phyloP scores from a whole-genome alignment of 2,888 invertebrate genomes.

The Gymnosoma rotundatum region DNA sequence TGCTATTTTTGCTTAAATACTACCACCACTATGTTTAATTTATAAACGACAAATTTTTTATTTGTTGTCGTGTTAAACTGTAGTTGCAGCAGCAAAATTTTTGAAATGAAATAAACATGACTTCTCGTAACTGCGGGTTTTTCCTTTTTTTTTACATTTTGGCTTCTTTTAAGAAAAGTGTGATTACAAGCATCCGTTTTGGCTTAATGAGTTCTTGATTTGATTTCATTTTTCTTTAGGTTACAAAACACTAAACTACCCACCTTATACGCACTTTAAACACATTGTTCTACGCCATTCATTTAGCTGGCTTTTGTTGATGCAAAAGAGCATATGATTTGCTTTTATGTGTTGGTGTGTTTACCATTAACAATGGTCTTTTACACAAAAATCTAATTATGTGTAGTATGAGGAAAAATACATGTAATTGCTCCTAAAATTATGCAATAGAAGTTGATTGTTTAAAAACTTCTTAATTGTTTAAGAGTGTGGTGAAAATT shows the following conservation, averaged over 20 bases:
- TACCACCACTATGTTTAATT: conserved; percentile 37
- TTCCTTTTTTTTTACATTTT: conserved; percentile 31
- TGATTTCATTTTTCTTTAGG: conserved; percentile 77
- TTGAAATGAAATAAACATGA: conserved; percentile 73
- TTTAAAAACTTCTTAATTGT: background rate
- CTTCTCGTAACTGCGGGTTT: conserved; percentile 66
- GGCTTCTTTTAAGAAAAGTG: conserved; percentile 75
- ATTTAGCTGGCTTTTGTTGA: conserved; percentile 59
- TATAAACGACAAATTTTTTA: conserved; percentile 75
- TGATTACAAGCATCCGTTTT: conserved; percentile 79
- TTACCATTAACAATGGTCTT: conserved; percentile 47
- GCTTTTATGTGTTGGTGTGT: conserved; percentile 25
- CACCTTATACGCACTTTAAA: conserved; percentile 69
- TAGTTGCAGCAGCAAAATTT: conserved; percentile 65
- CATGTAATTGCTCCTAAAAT: conserved; percentile 61
- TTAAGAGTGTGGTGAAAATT: background rate
- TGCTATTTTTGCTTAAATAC: background rate
- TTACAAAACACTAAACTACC: conserved; percentile 51
- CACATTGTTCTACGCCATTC: conserved; percentile 52
- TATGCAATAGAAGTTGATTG: conserved; percentile 58
- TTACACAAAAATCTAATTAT: conserved; percentile 53
- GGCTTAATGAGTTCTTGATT: conserved; percentile 81
- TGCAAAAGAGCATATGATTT: conserved; percentile 58
- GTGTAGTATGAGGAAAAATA: conserved; percentile 13
- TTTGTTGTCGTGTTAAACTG: conserved; percentile 76